Conservation (phyloP, 2,888 invertebrate species). For the Noctua comes region DNA sequence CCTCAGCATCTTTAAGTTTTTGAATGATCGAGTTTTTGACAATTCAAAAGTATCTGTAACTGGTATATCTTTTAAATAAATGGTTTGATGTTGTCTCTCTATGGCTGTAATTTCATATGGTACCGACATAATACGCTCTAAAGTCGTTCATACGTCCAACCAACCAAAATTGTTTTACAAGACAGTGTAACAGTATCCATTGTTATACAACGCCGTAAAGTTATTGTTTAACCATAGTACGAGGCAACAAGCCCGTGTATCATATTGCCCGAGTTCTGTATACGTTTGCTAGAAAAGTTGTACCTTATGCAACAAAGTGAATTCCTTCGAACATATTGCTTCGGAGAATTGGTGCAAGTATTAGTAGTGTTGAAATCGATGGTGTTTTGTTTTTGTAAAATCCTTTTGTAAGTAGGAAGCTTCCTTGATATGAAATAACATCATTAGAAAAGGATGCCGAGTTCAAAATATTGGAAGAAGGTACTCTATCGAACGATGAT, state of each 20-base stretch:
- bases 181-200: slow-evolving; percentile 37
- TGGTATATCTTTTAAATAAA: not conserved
- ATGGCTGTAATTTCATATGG: not conserved
- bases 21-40: not conserved
- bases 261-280: slow-evolving; percentile 56
- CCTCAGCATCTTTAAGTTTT: not conserved
- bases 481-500: too few species aligned
- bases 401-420: not conserved
- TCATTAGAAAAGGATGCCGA: too few species aligned
- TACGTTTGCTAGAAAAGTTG: slow-evolving; percentile 54
- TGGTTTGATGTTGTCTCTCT: not conserved
- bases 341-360: slow-evolving; percentile 45
- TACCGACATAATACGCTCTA: not conserved
- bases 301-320: slow-evolving; percentile 54
- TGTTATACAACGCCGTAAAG: slow-evolving; percentile 31
- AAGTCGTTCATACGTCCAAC: not conserved
- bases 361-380: not conserved
- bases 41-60: not conserved
- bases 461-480: too few species aligned
- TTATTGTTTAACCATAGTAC: slow-evolving; percentile 43
- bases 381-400: not conserved
- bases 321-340: slow-evolving; percentile 55
- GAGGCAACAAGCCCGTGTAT: slow-evolving; percentile 38
- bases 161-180: slow-evolving; percentile 31
- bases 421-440: not conserved